Conservation (phyloP, 2,888 invertebrate species). For the Polymixis flavicincta region DNA sequence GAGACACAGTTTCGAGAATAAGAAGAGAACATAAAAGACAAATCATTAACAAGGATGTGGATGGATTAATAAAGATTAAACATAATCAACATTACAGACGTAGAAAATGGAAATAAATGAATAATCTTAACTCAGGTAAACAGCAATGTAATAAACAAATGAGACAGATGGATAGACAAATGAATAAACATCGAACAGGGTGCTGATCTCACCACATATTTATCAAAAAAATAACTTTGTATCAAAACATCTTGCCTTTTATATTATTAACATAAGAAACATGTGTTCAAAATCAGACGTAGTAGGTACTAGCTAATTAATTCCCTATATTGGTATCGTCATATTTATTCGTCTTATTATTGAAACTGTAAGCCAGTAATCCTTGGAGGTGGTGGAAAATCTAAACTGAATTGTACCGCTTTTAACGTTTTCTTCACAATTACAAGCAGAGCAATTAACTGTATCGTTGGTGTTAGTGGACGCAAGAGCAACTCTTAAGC, state of each 20-base stretch:
- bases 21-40: slow-evolving; percentile 8
- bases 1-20: slow-evolving; percentile 7
- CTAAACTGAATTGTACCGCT: background rate
- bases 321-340: background rate
- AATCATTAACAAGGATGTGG: background rate
- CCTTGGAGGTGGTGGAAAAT: background rate
- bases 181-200: slow-evolving; percentile 12
- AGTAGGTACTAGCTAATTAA: slow-evolving; percentile 32
- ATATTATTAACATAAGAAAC: slow-evolving; percentile 21
- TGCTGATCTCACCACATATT: slow-evolving; percentile 41
- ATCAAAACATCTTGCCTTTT: too few relatives aligned
- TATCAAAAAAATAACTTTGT: slow-evolving; percentile 36
- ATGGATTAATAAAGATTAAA: slow-evolving; percentile 6
- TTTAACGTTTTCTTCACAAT: background rate
- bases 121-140: background rate
- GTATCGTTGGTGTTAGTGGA: background rate
- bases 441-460: background rate
- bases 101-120: background rate
- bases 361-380: background rate
- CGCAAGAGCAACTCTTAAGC: background rate
- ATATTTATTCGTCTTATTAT: slow-evolving; percentile 17
- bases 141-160: slow-evolving; percentile 18
- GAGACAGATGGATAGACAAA: background rate
- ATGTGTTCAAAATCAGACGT: slow-evolving; percentile 36
- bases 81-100: background rate